A percentile compares a stretch with the other conserved stretches of the same genome.
Evolutionary conservation across 2,113 vertebrate species (phyloP).

Genomic region (Cyanoderma ruficeps): DNA sequence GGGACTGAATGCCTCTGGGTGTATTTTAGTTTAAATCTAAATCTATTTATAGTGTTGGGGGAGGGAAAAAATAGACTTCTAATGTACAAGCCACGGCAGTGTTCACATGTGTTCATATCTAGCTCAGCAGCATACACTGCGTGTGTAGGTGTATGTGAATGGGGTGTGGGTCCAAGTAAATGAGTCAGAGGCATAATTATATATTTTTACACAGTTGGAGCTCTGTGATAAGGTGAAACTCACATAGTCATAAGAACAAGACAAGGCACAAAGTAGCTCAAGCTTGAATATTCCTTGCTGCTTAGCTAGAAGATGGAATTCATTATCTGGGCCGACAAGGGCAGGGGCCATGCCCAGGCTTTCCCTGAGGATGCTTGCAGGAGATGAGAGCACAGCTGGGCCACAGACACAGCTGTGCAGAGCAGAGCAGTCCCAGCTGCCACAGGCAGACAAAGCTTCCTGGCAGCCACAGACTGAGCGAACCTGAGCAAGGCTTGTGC

Average conservation of each 20-base stretch:
- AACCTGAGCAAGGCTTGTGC: not conserved
- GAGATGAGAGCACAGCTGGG: not conserved
- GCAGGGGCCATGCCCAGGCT: rapidly evolving
- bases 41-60: constrained; percentile 27
- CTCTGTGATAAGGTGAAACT: constrained; percentile 53
- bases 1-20: not conserved
- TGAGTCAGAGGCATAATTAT: constrained; percentile 62
- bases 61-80: constrained; percentile 47
- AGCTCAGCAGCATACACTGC: not conserved
- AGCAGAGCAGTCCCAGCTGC: not conserved
- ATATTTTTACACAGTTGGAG: constrained; percentile 51
- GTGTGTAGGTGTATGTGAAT: constrained; percentile 53
- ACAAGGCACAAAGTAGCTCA: not conserved
- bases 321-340: not conserved
- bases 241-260: not conserved
- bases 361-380: not conserved
- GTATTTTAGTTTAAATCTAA: constrained; percentile 34
- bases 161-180: constrained; percentile 42
- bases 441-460: not conserved
- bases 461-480: not conserved
- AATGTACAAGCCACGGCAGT: not conserved
- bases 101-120: constrained; percentile 22
- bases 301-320: not conserved
- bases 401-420: not conserved
- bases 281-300: not conserved